Evolutionary conservation across 2,888 invertebrate genomes (phyloP).

Genomic region (Brenthis daphne): DNA sequence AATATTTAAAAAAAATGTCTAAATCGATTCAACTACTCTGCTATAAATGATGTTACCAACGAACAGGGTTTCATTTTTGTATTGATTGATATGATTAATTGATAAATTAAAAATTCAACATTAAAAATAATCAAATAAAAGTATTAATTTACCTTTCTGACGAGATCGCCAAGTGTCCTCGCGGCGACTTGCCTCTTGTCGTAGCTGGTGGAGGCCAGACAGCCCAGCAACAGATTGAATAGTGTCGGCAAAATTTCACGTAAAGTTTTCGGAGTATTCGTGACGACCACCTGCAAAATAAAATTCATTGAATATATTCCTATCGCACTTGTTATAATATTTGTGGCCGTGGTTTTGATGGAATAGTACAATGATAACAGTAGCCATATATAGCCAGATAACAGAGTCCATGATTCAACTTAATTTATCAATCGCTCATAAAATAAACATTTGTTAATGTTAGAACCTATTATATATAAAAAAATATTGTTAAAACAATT

Average conservation of each 20-base stretch:
- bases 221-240: slow-evolving; percentile 94
- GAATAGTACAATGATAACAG: too few species aligned
- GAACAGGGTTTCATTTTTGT: too few species aligned
- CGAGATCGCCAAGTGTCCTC: slow-evolving; percentile 97
- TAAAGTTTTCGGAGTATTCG: slow-evolving; percentile 97
- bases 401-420: too few species aligned
- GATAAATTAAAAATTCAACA: background rate
- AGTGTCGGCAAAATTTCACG: slow-evolving; percentile 97
- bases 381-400: too few species aligned
- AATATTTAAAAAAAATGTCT: too few species aligned
- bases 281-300: slow-evolving; percentile 89
- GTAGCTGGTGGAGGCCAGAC: slow-evolving; percentile 96
- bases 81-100: too few species aligned
- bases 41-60: too few species aligned
- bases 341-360: too few species aligned
- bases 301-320: too few species aligned
- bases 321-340: too few species aligned
- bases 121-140: background rate
- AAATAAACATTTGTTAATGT: background rate
- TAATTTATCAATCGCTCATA: too few species aligned
- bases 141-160: slow-evolving; percentile 85
- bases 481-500: background rate
- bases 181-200: slow-evolving; percentile 99
- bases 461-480: background rate
- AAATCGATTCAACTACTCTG: too few species aligned